Evolutionary conservation across 2,113 vertebrate genomes (phyloP), one percentile per base, ranked within the genome.

Genomic region (Cyanoramphus novaezelandiae): DNA sequence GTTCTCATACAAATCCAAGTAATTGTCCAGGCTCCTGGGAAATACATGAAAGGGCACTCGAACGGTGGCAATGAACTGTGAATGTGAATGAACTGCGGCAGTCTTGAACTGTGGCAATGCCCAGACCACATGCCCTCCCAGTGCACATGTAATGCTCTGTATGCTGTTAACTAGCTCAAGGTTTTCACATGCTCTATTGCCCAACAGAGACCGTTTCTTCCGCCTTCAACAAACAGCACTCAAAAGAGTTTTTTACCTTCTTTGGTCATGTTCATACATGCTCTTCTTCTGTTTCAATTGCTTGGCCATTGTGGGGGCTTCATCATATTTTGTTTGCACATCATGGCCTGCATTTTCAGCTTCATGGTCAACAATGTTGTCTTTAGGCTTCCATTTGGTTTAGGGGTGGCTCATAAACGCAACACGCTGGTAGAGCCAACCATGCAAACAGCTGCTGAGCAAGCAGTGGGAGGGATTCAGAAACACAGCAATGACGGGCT

Each of bases 161-260:
- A 0, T 50, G 67, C 50, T 88, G 76, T 87, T 78, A 92, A 71
- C 55, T 57, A 87, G 52, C 47, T 78, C 44, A 81, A 89, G 44
- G 77, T 86, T 91, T 94, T 91, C 64, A 80, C 19, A 9, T 76
- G 44, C 87, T 92, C 0, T 0, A 28, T 76, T 96, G 75, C 82
- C 47, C 79, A 90, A 87, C 1, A 86, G 64, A 90, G 35, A 67
- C 19, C 76, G 17, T 62, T 94, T 89, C 87, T 83, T 86, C 69
- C 3, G 0, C 60, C 60, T 75, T 67, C 63, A 90, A 78, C 17
- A 62, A 93, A 87, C 70, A 85, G 37, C 8, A 53, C 20, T 62
- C 60, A 74, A 44, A 91, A 86, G 74, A 31, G 11, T 16, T 79
- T 86, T 94, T 94, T 92, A 68, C 75, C 79, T 92, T 92, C 85